A percentile compares a stretch with the other conserved stretches of the same genome.
Conservation (phyloP, 2,113 vertebrate species). For the Gymnogyps californianus region DNA sequence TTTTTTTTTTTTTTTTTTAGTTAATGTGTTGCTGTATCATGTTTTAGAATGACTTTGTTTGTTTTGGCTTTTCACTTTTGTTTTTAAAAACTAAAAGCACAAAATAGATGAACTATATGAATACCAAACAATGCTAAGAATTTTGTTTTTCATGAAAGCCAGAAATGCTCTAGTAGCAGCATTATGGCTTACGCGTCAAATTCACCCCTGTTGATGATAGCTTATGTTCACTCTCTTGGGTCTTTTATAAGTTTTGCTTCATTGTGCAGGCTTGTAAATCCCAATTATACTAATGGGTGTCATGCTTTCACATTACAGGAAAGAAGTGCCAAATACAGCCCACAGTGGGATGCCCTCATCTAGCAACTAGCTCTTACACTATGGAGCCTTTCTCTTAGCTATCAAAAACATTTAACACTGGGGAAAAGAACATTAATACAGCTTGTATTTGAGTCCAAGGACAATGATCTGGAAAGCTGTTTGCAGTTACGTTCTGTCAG, state of each 20-base stretch:
- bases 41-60: not conserved
- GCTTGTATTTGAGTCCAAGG: not conserved
- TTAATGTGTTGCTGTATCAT: not conserved
- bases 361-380: conserved; percentile 20
- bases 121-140: not conserved
- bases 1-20: not conserved
- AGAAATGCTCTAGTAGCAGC: not conserved
- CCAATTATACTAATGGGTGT: conserved; percentile 67
- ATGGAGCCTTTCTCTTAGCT: conserved; percentile 42
- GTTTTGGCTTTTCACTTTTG: not conserved
- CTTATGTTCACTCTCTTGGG: conserved; percentile 50
- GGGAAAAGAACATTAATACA: conserved; percentile 26
- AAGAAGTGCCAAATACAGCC: conserved; percentile 45
- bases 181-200: not conserved
- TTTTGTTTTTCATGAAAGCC: not conserved
- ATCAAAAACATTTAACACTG: conserved; percentile 53
- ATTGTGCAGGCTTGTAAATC: conserved; percentile 62
- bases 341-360: conserved; percentile 49
- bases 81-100: not conserved
- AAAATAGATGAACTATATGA: not conserved
- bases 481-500: not conserved
- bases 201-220: conserved; percentile 12
- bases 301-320: conserved; percentile 56
- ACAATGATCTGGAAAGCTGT: conserved; percentile 25
- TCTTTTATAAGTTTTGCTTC: conserved; percentile 58